Base-by-base conservation (phyloP, 1,140 invertebrate genomes). In the Rhagoletis pomonella region DNA sequence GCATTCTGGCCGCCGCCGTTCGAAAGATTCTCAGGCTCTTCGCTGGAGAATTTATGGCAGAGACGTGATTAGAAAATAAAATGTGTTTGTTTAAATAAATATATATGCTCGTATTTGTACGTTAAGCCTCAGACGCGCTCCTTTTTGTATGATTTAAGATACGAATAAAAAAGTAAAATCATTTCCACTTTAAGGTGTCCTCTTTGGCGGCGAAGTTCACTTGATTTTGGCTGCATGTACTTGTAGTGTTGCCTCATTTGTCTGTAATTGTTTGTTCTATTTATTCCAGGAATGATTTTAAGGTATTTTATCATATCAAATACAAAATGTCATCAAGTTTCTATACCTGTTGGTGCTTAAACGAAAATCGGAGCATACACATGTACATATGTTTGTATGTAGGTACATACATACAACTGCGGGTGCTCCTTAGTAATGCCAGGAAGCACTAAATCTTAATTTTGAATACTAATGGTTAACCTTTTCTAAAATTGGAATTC, bases 31-130 rank as follows among this genome's bases (percentile, higher is more conserved):
- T 81, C 73, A 81, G 73, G 47, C 2, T 81, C 10, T 81, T 81
- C 55, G 47, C 17, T 29, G 7, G 73, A 81, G 73, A 81, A 81
- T 81, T 81, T 81, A 81, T 81, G 29, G 73, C 47, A 29, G 2
- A 47, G 6, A 81, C 73, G 73, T 81, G 73, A 81, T 81, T 81
- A 81, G 73, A 81, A 81, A 81, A 81, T 55, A 81, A 81, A 81
- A 81, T 19, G 19, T 3, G 47, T 55, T 58, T 81, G 29, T 81
- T 19, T 58, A 81, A 81, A 81, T 81, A 81, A 29, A 29, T 29
- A 29, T 29, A 29, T 29, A 29, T n/a, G n/a, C 29, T 29, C 29
- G 29, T 29, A 29, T 29, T 29, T 29, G 29, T 81, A 10, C 29
- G 73, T 81, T 44, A 55, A 19, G 47, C 44, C 47, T 55, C 17